phyloP scores from a whole-genome alignment of 2,113 vertebrate species.

The Pitta sordida region DNA sequence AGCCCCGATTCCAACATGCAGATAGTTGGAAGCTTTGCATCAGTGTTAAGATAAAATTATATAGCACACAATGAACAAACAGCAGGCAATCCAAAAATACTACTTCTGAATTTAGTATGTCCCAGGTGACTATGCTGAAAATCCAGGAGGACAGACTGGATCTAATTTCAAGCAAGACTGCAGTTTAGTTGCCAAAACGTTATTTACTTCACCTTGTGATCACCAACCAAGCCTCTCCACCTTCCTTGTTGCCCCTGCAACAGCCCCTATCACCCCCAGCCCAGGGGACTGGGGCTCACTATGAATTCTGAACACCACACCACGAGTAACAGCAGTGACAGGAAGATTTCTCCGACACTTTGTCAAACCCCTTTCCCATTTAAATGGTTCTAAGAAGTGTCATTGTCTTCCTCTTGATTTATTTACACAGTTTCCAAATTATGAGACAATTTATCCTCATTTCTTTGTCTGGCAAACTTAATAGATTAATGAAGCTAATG shows the following conservation, averaged over 20 bases:
- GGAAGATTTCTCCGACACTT: background rate
- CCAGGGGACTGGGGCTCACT: background rate
- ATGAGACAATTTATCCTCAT: too few relatives aligned
- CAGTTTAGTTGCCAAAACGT: background rate
- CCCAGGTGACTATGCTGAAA: background rate
- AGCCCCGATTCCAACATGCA: background rate
- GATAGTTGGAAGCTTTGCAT: background rate
- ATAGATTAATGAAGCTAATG: background rate
- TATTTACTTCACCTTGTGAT: background rate
- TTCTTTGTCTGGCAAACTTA: background rate
- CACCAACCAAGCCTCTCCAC: background rate
- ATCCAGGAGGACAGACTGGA: background rate
- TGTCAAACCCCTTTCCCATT: background rate
- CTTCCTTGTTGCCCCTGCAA: background rate
- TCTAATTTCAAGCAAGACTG: background rate
- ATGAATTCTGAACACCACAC: background rate
- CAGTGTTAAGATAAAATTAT: background rate
- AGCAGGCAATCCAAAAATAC: background rate
- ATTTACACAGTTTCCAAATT: background rate
- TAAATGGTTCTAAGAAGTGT: accelerated
- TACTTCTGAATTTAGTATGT: background rate
- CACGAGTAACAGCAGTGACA: background rate
- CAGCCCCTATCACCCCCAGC: background rate
- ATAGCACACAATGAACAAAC: background rate
- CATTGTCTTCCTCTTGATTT: background rate